These are phyloP conservation scores for Zaprionus capensis DNA, from an alignment of 1,140 invertebrate species.

Conservation along the genomic window DNA sequence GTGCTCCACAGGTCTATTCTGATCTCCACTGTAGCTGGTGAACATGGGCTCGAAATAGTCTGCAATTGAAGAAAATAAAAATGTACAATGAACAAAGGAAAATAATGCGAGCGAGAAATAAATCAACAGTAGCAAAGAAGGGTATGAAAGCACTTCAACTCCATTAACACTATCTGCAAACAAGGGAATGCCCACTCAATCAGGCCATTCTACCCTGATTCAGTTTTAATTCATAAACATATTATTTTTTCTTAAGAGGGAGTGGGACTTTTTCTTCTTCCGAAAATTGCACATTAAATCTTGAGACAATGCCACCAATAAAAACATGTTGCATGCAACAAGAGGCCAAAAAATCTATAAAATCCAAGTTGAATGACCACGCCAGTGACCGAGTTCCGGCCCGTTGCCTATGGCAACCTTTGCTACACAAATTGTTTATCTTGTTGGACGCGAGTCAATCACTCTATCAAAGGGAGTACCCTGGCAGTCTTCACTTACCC, in stretches of 20 bases:
- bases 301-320: constrained; percentile 35
- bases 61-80: constrained; percentile 60
- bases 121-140: not conserved
- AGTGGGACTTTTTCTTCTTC: not conserved
- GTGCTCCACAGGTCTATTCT: constrained; percentile 62
- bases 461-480: not conserved
- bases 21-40: constrained; percentile 86
- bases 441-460: not conserved
- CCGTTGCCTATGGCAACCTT: constrained; percentile 41
- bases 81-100: constrained; percentile 7
- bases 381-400: constrained; percentile 80
- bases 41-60: constrained; percentile 87
- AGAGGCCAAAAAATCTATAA: constrained; percentile 71
- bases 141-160: not conserved
- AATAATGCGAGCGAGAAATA: not conserved
- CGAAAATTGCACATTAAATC: not conserved
- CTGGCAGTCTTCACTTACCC: constrained; percentile 55
- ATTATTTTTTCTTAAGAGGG: too few relatives aligned
- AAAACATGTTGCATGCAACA: constrained; percentile 50
- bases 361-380: constrained; percentile 70
- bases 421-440: constrained; percentile 10
- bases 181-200: not conserved
- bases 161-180: not conserved
- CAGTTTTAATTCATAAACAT: not conserved
- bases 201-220: too few relatives aligned